Evolutionary conservation across 2,888 invertebrate species (phyloP), one percentile per base, ranked within the genome.

Genomic region (Cistogaster globosa): DNA sequence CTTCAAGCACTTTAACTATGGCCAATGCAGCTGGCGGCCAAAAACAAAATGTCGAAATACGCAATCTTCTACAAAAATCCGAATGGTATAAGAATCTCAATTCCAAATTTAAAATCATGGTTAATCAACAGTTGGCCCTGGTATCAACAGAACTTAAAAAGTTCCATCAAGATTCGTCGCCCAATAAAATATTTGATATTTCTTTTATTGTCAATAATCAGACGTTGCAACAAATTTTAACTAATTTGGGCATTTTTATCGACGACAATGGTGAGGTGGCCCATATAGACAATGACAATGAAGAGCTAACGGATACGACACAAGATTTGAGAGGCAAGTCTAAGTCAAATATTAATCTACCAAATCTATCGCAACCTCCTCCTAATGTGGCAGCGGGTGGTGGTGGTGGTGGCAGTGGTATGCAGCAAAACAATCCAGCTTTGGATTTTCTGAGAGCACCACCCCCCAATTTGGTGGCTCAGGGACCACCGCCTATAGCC

Each of bases 51-150:
- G 91, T 93, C 81, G 94, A 95, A 90, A 93, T 95, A 83, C 95
- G 95, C 90, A 94, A 94, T 84, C 91, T 95, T 87, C 91, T 95
- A 71, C 95, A 95, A 91, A 94, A 94, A 89, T 95, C 96, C 0
- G 94, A 93, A 77, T 96, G 96, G 94, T 96, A 95, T 89, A 95
- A 95, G 90, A 95, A 95, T 85, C 92, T 96, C 63, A 95, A 95
- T 88, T 95, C 95, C 76, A 96, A 95, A 86, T 95, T 95, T 90
- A 96, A 96, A 92, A 94, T 96, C 87, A 94, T 95, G 92, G 94
- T 96, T 0, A 96, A 96, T 89, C 95, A 96, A 89, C 94, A 96
- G 90, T 91, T 96, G 88, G 94, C 95, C 1, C 93, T 94, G 36
- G 93, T 95, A 14, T 94, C 95, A 9, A 94, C 94, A 87, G 94